phyloP scores from a whole-genome alignment of 2,113 vertebrate species.

The Bubo bubo region DNA sequence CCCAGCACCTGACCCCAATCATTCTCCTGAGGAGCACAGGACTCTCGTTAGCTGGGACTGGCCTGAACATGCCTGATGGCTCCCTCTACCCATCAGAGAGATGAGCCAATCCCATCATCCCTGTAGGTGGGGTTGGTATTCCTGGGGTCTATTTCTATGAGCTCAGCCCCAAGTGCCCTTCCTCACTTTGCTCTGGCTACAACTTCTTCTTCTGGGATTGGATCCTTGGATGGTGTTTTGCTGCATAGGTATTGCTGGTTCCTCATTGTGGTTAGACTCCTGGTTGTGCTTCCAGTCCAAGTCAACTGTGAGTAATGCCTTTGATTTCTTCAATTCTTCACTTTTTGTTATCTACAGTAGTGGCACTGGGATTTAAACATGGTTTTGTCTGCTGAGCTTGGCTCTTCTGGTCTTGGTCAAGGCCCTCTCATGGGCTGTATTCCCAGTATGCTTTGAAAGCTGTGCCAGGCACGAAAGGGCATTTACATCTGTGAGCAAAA shows the following conservation, averaged over 20 bases:
- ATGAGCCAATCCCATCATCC: not conserved
- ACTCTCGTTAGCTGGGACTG: accelerated
- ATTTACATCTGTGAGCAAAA: not conserved
- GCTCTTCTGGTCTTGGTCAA: not conserved
- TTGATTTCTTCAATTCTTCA: not conserved
- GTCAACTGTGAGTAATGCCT: not conserved
- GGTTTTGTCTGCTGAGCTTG: not conserved
- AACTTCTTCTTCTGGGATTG: not conserved
- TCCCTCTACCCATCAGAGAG: not conserved
- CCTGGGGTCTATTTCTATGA: not conserved
- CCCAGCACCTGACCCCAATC: not conserved
- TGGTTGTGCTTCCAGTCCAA: not conserved
- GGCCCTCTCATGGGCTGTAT: not conserved
- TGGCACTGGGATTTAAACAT: slow-evolving; percentile 23
- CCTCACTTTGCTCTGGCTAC: not conserved
- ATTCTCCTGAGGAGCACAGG: not conserved
- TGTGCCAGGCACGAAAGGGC: not conserved
- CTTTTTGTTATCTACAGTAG: not conserved
- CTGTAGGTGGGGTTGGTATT: not conserved
- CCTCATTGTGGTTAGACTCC: not conserved
- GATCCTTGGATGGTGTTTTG: not conserved
- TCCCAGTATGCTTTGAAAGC: not conserved
- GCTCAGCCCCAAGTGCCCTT: accelerated
- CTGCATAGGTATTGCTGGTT: not conserved
- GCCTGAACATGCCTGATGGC: not conserved